Evolutionary conservation across 1,140 invertebrate genomes (phyloP).

Genomic region (Lamellibrachia luymesi): DNA sequence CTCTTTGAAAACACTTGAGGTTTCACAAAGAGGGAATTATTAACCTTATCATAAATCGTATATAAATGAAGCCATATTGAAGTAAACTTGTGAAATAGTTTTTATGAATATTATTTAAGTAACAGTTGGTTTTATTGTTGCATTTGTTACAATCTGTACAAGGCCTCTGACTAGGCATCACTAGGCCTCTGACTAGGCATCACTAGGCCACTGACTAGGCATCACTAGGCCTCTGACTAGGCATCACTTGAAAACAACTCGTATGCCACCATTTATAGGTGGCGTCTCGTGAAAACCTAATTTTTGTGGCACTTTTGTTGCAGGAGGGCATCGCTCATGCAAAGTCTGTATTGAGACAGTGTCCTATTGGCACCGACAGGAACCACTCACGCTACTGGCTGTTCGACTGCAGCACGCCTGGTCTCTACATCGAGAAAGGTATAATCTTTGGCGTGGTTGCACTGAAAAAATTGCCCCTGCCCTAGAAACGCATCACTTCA

Average conservation of each 20-base stretch:
- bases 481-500: no score
- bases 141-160: neutral
- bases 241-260: neutral
- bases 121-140: neutral
- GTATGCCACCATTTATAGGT: neutral
- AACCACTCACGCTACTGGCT: conserved; percentile 58
- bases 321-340: conserved; percentile 47
- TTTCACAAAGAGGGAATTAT: no score
- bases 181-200: neutral
- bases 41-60: no score
- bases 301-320: conserved; percentile 16
- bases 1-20: no score
- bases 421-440: conserved; percentile 58
- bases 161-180: neutral
- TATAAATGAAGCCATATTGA: no score
- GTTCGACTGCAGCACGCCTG: conserved; percentile 53
- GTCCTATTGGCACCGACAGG: conserved; percentile 55
- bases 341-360: conserved; percentile 44
- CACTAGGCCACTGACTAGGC: neutral
- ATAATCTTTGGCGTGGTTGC: neutral
- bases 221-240: neutral
- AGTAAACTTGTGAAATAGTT: no score
- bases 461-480: neutral
- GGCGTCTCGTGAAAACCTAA: neutral
- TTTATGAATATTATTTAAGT: no score